Percentiles rank a stretch among this genome's conserved stretches.
These are phyloP conservation scores for mouse (Mus musculus) DNA, from an alignment of 2,113 vertebrate species.

Conservation along the genomic window GRCm39 chr15:78679001-78679500, in stretches of 20 bases:
- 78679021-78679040: not conserved
- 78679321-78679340: not conserved
- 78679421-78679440: conserved; percentile 87
- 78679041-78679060: not conserved
- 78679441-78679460: conserved; percentile 85
- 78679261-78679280: not conserved
- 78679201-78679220: not conserved
- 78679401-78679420: conserved; percentile 85
- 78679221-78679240: not conserved
- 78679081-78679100: not conserved
- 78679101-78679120: not conserved
- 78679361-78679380: not conserved
- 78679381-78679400: not conserved
- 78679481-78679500: conserved; percentile 42
- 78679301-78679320: not conserved
- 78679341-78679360: not conserved
- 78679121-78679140: not conserved
- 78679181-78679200: not conserved
- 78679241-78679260: not conserved
- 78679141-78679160: not conserved
- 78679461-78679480: conserved; percentile 85
- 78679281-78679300: fast-evolving
- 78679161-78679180: not conserved
- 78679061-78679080: not conserved
- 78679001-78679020: too few species aligned